Percentiles rank a stretch among this genome's conserved stretches.
Evolutionary conservation across 2,113 vertebrate species (phyloP).

Genomic region (Muntiacus reevesi): DNA sequence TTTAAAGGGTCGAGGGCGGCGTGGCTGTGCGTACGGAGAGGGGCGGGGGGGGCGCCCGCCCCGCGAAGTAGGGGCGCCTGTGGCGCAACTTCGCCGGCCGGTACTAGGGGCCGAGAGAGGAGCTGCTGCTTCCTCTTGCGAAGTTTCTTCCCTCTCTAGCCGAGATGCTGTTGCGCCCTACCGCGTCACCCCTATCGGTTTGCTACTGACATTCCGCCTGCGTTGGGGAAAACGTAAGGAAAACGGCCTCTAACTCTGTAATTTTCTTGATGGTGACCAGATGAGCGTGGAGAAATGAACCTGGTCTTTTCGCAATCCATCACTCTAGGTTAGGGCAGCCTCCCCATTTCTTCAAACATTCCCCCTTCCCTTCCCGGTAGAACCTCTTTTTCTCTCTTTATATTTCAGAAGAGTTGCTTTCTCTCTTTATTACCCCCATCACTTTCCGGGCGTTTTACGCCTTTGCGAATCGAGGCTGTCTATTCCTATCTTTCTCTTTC

Average conservation of each 20-base stretch:
- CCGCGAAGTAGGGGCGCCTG: background rate
- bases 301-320: background rate
- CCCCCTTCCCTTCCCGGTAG: background rate
- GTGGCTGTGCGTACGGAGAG: background rate
- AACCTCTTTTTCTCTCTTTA: background rate
- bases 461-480: background rate
- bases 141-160: conserved; percentile 49
- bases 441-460: background rate
- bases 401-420: background rate
- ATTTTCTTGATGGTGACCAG: background rate
- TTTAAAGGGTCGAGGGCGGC: background rate
- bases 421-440: background rate
- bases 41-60: background rate
- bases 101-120: background rate
- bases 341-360: background rate
- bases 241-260: background rate
- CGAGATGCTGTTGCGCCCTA: conserved; percentile 43
- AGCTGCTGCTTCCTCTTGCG: conserved; percentile 44
- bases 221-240: background rate
- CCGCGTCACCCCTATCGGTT: background rate
- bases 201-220: background rate
- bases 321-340: background rate
- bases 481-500: background rate
- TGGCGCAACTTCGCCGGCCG: conserved; percentile 44
- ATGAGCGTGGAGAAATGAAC: background rate